A percentile compares a stretch with the other conserved stretches of the same genome.
phyloP scores from a whole-genome alignment of 1,140 invertebrate species.

The Monochamus saltuarius region DNA sequence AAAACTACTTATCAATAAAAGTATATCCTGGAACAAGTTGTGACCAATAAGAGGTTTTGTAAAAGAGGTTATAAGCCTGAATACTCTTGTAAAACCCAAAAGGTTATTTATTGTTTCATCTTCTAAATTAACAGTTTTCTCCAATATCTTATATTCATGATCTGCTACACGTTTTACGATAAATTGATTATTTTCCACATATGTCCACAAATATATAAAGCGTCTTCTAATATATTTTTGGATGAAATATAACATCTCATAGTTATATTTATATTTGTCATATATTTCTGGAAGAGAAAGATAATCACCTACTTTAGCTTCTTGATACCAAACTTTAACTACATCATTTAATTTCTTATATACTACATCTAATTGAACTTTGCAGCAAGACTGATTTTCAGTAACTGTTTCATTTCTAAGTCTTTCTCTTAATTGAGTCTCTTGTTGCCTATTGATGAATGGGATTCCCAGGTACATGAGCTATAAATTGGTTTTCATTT shows the following conservation, averaged over 20 bases:
- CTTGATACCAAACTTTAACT: constrained; percentile 45
- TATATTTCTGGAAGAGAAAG: constrained; percentile 30
- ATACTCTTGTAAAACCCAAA: constrained; percentile 69
- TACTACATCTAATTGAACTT: constrained; percentile 27
- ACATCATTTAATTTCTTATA: constrained; percentile 36
- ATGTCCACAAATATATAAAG: constrained; percentile 57
- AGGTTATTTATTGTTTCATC: constrained; percentile 56
- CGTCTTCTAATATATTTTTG: constrained; percentile 57
- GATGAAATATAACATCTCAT: constrained; percentile 53
- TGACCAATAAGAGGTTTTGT: constrained; percentile 76
- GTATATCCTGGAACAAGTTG: constrained; percentile 70
- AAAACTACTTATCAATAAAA: constrained; percentile 73
- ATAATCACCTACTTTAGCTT: constrained; percentile 31
- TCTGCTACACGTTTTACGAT: constrained; percentile 47
- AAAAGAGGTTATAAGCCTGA: constrained; percentile 58
- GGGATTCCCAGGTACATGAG: constrained; percentile 67
- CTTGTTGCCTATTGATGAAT: constrained; percentile 63
- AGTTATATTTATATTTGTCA: constrained; percentile 24
- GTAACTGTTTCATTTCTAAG: constrained; percentile 50
- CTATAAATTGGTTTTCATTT: constrained; percentile 53
- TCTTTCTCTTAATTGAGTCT: constrained; percentile 54
- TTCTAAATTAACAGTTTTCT: constrained; percentile 47
- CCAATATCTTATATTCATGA: constrained; percentile 40
- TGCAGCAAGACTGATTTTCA: constrained; percentile 23
- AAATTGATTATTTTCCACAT: constrained; percentile 53